Percentiles rank a stretch among this genome's conserved stretches.
phyloP scores from a whole-genome alignment of 2,888 invertebrate species.

The Melikaiella ostensackeni region DNA sequence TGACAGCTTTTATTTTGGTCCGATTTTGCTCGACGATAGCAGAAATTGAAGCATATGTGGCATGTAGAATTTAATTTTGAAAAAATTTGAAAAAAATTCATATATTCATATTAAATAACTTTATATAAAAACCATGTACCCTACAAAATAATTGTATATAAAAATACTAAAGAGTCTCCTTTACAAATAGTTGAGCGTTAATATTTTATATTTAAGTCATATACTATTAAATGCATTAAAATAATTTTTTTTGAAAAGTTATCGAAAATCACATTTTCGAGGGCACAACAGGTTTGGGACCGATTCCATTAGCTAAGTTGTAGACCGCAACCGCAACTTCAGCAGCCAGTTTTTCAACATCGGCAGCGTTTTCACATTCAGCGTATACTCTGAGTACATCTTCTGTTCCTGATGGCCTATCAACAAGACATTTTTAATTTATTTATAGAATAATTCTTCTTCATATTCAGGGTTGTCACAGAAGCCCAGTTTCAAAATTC shows the following conservation, averaged over 20 bases:
- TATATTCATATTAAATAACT: constrained; percentile 31
- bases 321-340: constrained; percentile 88
- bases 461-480: no score
- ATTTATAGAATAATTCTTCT: no score
- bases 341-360: constrained; percentile 85
- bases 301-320: constrained; percentile 89
- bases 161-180: constrained; percentile 24
- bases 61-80: no score
- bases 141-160: neutral
- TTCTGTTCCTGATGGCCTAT: constrained; percentile 97
- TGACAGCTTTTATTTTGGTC: no score
- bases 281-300: constrained; percentile 80
- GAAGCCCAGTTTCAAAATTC: no score
- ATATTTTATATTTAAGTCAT: constrained; percentile 28
- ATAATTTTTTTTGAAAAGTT: neutral
- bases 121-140: constrained; percentile 42
- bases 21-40: no score
- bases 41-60: no score
- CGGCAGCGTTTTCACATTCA: constrained; percentile 88
- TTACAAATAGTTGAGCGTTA: constrained; percentile 45
- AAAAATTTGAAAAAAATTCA: constrained; percentile 27
- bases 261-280: constrained; percentile 43
- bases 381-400: constrained; percentile 97
- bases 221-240: constrained; percentile 9
- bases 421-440: constrained; percentile 46